A percentile compares a stretch with the other conserved stretches of the same genome.
Evolutionary conservation across 2,113 vertebrate species (phyloP).

Genomic region (Proteles cristata): DNA sequence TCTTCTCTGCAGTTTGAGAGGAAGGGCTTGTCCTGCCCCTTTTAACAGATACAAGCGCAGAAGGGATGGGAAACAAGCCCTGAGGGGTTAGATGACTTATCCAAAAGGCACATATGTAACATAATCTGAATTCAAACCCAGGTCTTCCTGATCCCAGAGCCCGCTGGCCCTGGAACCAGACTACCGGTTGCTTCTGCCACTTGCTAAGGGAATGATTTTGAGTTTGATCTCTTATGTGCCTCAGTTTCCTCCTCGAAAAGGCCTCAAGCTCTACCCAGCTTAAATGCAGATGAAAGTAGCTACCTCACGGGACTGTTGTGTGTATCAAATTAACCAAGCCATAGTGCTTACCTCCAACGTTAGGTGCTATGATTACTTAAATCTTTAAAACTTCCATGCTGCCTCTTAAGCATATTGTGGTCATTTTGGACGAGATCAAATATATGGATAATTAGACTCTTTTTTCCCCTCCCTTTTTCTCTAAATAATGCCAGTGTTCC

Average conservation of each 20-base stretch:
- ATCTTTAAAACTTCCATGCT: neutral
- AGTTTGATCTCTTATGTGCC: neutral
- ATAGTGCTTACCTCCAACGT: neutral
- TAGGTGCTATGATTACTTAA: neutral
- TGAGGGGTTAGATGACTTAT: neutral
- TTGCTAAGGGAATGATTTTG: neutral
- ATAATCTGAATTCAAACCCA: neutral
- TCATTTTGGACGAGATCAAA: slow-evolving; percentile 26
- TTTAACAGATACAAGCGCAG: neutral
- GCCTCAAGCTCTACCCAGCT: neutral
- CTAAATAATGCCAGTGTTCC: neutral
- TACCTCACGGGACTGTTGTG: neutral
- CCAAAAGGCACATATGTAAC: neutral
- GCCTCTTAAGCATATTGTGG: neutral
- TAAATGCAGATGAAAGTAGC: neutral
- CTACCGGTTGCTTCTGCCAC: neutral
- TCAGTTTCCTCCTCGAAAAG: slow-evolving; percentile 25
- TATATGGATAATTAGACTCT: neutral
- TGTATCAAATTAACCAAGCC: neutral
- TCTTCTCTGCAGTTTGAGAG: neutral
- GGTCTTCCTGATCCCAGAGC: neutral
- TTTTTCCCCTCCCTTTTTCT: neutral
- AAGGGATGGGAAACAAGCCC: neutral
- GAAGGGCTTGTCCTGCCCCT: neutral
- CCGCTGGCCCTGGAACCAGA: neutral